phyloP scores from a whole-genome alignment of 2,888 invertebrate species.

The Xanthorhoe designata region DNA sequence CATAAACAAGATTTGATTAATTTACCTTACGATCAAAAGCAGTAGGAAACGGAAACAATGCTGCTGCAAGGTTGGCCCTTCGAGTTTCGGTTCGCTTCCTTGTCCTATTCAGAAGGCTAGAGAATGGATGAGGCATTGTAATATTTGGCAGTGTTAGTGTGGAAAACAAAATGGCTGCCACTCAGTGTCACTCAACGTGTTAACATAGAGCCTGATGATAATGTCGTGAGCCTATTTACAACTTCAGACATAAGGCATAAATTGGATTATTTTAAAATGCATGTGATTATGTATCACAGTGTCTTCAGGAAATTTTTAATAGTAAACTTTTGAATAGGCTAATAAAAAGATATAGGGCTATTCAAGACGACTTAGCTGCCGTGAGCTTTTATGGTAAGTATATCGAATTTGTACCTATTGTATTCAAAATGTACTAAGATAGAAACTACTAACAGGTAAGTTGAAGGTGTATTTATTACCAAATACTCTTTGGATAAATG shows the following conservation, averaged over 20 bases:
- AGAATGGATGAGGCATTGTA: not conserved
- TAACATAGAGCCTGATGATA: no score
- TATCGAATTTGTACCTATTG: not conserved
- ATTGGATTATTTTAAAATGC: not conserved
- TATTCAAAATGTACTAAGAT: not conserved
- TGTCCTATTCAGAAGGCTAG: constrained; percentile 14
- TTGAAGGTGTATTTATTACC: no score
- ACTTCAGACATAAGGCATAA: no score
- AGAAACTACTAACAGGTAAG: not conserved
- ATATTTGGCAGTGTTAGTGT: no score
- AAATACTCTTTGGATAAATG: no score
- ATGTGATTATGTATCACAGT: not conserved
- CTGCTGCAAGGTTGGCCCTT: constrained; percentile 22
- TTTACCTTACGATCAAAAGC: constrained; percentile 16
- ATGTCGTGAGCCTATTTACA: no score
- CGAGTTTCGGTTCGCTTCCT: constrained; percentile 13
- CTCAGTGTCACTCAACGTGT: no score
- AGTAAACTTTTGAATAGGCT: constrained; percentile 28
- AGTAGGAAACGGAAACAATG: constrained; percentile 35
- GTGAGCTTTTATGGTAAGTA: constrained; percentile 7
- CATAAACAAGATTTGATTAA: constrained; percentile 30
- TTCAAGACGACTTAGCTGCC: constrained; percentile 24
- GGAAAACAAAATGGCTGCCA: no score
- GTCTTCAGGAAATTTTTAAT: constrained; percentile 3
- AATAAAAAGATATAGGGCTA: constrained; percentile 23